Percentiles rank a stretch among this genome's conserved stretches.
These are phyloP conservation scores for Montipora efflorescens DNA, from an alignment of 64 coral and sea anemone genomes.

Conservation along the genomic window DNA sequence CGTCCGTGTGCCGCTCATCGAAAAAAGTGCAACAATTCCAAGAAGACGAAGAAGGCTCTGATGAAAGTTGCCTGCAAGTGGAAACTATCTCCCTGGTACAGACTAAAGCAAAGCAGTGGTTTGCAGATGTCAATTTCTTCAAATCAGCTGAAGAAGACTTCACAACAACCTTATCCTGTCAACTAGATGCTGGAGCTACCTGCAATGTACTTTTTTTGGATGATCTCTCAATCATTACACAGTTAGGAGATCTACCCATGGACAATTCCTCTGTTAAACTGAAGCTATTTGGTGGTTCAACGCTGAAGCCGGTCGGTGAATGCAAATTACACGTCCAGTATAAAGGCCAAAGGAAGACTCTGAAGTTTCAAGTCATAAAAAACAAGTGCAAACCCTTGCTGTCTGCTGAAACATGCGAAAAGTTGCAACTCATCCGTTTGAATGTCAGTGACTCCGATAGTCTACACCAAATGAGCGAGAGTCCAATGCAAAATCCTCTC, in stretches of 20 bases:
- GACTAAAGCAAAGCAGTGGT: not conserved
- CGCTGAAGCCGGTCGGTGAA: not conserved
- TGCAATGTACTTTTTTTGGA: not conserved
- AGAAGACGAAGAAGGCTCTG: constrained; percentile 4
- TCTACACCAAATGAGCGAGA: constrained; percentile 6
- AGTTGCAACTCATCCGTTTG: constrained; percentile 3
- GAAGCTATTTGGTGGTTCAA: not conserved
- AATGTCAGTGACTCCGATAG: constrained; percentile 6
- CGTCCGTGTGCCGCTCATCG: constrained; percentile 10
- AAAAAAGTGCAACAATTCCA: not conserved
- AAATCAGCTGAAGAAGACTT: constrained; percentile 13
- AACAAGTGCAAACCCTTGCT: not conserved
- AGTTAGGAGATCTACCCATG: constrained; percentile 2
- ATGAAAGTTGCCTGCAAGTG: constrained; percentile 6
- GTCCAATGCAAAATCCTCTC: not conserved
- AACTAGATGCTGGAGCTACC: not conserved
- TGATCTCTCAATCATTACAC: not conserved
- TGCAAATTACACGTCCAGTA: constrained; percentile 5
- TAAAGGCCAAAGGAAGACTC: not conserved
- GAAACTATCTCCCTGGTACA: not conserved
- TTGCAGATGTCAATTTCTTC: not conserved
- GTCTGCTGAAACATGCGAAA: constrained; percentile 6
- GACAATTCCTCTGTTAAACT: constrained; percentile 11
- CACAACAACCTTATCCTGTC: not conserved
- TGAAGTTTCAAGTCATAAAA: no score